These are phyloP conservation scores for Campoplex capitator DNA, from an alignment of 2,888 invertebrate genomes.

Conservation along the genomic window DNA sequence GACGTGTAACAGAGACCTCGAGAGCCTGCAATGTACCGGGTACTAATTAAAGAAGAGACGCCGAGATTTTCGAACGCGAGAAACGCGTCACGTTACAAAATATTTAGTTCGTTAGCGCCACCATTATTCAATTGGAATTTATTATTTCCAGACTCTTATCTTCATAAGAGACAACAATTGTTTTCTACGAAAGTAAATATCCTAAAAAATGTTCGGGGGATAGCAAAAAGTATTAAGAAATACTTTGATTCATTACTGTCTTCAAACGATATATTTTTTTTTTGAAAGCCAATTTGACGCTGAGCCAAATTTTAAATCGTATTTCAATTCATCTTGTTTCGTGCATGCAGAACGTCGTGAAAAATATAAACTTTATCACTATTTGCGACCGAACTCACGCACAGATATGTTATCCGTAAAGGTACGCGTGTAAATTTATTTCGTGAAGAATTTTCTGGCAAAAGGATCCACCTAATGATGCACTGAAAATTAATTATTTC, in stretches of 20 bases:
- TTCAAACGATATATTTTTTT: no score
- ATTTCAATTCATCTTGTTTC: neutral
- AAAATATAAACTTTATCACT: neutral
- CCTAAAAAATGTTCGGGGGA: neutral
- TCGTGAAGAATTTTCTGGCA: neutral
- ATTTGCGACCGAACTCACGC: neutral
- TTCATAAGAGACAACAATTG: neutral
- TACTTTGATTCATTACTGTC: no score
- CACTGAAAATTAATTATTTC: slow-evolving; percentile 50
- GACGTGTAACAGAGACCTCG: slow-evolving; percentile 14
- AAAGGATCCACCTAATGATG: neutral
- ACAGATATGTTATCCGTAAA: no score
- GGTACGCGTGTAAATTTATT: neutral
- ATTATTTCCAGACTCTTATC: slow-evolving; percentile 16
- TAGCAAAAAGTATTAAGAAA: no score
- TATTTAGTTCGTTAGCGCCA: slow-evolving; percentile 51
- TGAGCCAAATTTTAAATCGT: no score
- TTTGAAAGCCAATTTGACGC: no score
- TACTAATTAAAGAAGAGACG: slow-evolving; percentile 61
- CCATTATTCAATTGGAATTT: slow-evolving; percentile 59
- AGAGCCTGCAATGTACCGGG: slow-evolving; percentile 29
- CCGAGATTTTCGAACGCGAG: slow-evolving; percentile 44
- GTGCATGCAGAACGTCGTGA: neutral
- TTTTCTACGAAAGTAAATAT: neutral
- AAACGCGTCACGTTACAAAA: slow-evolving; percentile 58